These are phyloP conservation scores for Felis chaus DNA, from an alignment of 2,113 vertebrate species.

Conservation along the genomic window DNA sequence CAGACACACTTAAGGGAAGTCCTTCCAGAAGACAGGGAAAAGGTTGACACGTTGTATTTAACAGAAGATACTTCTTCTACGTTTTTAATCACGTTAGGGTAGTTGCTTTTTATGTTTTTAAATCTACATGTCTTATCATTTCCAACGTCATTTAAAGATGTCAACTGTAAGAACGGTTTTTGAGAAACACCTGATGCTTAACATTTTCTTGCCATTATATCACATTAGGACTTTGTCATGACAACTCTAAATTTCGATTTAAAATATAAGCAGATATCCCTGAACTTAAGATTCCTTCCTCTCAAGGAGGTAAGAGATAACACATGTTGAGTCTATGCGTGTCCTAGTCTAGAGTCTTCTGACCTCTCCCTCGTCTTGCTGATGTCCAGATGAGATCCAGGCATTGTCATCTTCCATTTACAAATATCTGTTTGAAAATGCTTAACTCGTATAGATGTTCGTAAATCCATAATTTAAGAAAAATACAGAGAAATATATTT, in stretches of 20 bases:
- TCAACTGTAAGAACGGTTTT: not conserved
- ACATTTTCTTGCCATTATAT: not conserved
- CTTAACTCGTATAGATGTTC: not conserved
- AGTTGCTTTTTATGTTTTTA: not conserved
- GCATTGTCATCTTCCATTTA: not conserved
- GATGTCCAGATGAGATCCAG: fast-evolving
- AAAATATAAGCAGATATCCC: not conserved
- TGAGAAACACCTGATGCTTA: not conserved
- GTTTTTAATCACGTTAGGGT: not conserved
- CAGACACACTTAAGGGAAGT: fast-evolving
- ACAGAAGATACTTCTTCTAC: fast-evolving
- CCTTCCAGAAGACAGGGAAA: not conserved
- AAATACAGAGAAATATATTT: not conserved
- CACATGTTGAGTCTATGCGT: fast-evolving
- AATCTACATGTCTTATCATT: not conserved
- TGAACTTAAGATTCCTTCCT: not conserved
- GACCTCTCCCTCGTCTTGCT: fast-evolving
- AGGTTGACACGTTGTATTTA: not conserved
- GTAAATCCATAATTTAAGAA: not conserved
- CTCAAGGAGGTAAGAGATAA: not conserved
- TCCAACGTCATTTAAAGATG: not conserved
- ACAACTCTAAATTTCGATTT: not conserved
- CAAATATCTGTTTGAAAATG: not conserved
- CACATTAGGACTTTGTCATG: not conserved
- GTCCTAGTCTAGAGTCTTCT: not conserved